Base-by-base conservation (phyloP, 2,113 vertebrate species). In the Urocynchramus pylzowi region DNA sequence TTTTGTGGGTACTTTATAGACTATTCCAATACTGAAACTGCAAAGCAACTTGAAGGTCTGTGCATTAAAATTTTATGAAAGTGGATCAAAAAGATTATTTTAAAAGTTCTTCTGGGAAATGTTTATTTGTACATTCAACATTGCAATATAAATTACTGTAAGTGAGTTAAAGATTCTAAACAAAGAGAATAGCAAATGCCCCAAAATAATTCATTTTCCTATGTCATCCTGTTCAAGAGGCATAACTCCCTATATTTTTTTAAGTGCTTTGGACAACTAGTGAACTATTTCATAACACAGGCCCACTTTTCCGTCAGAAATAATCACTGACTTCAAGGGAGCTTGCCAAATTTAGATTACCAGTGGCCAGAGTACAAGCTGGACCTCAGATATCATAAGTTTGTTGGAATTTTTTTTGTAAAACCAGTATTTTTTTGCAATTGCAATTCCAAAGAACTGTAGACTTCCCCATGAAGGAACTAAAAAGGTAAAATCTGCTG, bases 41-140 rank as follows among this genome's bases (percentile, higher is more conserved):
- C 52, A 93, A 96, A 95, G 57, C 30, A 91, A 94, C 27, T 95
- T 82, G 90, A 93, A 97, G 91, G 52, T 54, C 24, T 67, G 76
- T 65, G 64, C 70, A 84, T 95, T 93, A 98, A 94, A 94, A 95
- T 95, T 97, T 95, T 85, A 97, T 91, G 74, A 41, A 94, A 83
- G 39, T 88, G 87, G 77, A 97, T 95, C 70, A 95, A 88, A 93
- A 97, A 94, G 19, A 94, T 93, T 90, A 81, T 95, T 96, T 64
- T 90, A 68, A 89, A 95, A 76, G 75, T 70, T 87, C 70, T 97
- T 97, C 84, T 89, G 84, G 85, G 84, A 97, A 95, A 90, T 95
- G 37, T 81, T 57, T 93, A 61, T 93, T 93, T 95, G 49, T 87
- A 74, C 4, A 0, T 93, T 95, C 67, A 87, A 81, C 74, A 56